phyloP scores from a whole-genome alignment of 2,113 vertebrate species.

The Steatornis caripensis region DNA sequence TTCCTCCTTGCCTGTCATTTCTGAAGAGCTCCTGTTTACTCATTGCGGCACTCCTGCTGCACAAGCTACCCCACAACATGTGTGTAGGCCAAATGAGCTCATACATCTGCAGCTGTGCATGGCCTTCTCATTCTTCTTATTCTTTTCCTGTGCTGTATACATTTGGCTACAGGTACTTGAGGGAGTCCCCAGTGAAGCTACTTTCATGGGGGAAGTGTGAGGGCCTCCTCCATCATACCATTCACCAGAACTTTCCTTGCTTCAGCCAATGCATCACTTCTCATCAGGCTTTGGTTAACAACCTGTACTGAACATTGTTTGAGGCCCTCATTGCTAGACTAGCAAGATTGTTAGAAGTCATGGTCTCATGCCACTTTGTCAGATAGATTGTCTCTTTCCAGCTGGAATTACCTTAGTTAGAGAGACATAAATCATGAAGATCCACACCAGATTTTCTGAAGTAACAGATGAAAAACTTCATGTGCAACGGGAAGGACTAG shows the following conservation, averaged over 20 bases:
- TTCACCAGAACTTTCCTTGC: background rate
- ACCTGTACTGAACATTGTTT: rapidly evolving
- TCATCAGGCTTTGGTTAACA: background rate
- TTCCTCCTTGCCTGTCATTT: background rate
- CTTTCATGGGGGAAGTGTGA: background rate
- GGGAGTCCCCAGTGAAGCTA: background rate
- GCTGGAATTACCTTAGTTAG: background rate
- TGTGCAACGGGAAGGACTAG: background rate
- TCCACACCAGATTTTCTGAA: background rate
- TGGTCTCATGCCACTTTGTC: background rate
- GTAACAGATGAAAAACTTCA: background rate
- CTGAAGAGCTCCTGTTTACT: background rate
- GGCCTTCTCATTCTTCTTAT: background rate
- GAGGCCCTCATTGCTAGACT: background rate
- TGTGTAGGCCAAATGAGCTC: background rate
- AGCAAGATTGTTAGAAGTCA: background rate
- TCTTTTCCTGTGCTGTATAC: background rate
- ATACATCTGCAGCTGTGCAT: background rate
- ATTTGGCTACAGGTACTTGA: background rate
- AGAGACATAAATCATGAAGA: background rate
- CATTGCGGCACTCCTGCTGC: background rate
- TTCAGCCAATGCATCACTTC: background rate
- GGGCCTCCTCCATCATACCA: background rate
- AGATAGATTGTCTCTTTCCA: background rate
- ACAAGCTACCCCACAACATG: background rate